Evolutionary conservation across 2,113 vertebrate species (phyloP).

Genomic region (Ceyx melanurus): DNA sequence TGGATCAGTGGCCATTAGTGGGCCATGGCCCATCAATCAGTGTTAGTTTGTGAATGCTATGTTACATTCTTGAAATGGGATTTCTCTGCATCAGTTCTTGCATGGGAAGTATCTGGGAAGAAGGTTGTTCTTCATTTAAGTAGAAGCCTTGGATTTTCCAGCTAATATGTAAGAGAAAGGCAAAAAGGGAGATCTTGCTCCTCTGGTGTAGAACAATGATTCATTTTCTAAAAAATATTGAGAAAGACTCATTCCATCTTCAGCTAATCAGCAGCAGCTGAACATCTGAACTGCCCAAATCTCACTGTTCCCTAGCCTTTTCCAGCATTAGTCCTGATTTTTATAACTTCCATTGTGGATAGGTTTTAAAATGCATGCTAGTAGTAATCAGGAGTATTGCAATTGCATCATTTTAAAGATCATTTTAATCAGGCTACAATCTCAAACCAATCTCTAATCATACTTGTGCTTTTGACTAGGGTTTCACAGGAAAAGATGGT

Average conservation of each 20-base stretch:
- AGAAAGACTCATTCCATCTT: not conserved
- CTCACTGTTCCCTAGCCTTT: not conserved
- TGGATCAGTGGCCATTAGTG: not conserved
- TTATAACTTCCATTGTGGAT: not conserved
- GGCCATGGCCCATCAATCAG: not conserved
- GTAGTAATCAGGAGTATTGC: not conserved
- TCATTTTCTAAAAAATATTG: not conserved
- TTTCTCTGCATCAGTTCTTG: not conserved
- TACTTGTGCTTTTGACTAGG: constrained; percentile 75
- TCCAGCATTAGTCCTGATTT: not conserved
- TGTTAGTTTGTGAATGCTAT: not conserved
- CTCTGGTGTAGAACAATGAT: not conserved
- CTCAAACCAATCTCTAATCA: not conserved
- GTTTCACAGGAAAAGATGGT: constrained; percentile 93
- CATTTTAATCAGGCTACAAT: not conserved
- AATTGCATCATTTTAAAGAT: not conserved
- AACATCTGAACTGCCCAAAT: not conserved
- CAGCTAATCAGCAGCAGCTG: not conserved
- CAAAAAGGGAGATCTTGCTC: not conserved
- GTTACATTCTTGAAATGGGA: not conserved
- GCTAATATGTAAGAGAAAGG: not conserved
- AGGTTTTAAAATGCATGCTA: not conserved
- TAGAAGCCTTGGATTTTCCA: not conserved
- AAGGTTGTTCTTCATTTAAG: not conserved
- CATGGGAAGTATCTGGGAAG: not conserved